phyloP scores from a whole-genome alignment of 1,140 invertebrate genomes.

The Papilio glaucus region DNA sequence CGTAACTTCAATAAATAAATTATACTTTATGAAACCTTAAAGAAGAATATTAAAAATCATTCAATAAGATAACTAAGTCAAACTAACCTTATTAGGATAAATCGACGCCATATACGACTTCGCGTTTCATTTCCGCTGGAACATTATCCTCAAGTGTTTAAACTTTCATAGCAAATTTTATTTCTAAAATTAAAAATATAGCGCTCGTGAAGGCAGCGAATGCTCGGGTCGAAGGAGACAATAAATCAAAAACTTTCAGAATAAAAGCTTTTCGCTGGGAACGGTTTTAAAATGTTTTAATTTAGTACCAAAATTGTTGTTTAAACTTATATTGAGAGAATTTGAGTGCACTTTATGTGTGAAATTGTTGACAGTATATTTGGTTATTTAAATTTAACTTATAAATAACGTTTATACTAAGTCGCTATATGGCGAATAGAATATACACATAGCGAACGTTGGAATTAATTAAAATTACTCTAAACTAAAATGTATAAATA shows the following conservation, averaged over 20 bases:
- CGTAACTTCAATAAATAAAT: neutral
- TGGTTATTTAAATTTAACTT: neutral
- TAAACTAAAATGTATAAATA: no score
- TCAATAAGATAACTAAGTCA: no score
- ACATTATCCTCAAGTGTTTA: neutral
- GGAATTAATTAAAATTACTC: no score
- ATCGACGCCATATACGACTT: neutral
- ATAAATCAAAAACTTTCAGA: constrained; percentile 20
- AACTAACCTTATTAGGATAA: neutral
- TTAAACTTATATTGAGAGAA: constrained; percentile 1
- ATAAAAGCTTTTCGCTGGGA: constrained; percentile 9
- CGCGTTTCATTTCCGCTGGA: neutral
- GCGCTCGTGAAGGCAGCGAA: neutral
- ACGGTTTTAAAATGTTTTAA: constrained; percentile 21
- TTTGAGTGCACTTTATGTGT: neutral
- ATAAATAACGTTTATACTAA: neutral
- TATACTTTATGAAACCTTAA: neutral
- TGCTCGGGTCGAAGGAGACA: constrained; percentile 9
- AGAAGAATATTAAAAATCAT: no score
- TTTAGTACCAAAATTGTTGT: neutral
- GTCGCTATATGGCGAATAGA: no score
- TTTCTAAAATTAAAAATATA: constrained; percentile 17
- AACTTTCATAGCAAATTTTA: constrained; percentile 10
- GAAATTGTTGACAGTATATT: neutral
- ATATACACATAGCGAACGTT: no score